Evolutionary conservation across 2,888 invertebrate genomes (phyloP).

Genomic region (Clusia tigrina): DNA sequence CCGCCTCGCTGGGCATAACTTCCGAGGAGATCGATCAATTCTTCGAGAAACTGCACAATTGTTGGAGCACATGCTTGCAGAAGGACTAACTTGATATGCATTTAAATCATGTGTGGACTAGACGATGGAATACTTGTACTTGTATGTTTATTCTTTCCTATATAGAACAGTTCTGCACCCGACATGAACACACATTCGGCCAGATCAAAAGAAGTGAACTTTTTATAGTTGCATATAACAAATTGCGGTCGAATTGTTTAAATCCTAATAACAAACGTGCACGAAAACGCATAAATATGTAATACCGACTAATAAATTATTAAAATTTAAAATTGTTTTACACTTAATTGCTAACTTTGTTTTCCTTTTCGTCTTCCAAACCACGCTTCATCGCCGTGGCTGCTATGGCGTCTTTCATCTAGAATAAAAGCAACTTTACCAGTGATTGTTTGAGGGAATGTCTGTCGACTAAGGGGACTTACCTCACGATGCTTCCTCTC

Average conservation of each 20-base stretch:
- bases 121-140: no score
- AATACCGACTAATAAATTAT: background rate
- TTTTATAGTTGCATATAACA: constrained; percentile 5
- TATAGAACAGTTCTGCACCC: no score
- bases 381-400: constrained; percentile 29
- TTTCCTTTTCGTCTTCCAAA: constrained; percentile 41
- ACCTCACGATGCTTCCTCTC: constrained; percentile 51
- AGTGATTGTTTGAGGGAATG: background rate
- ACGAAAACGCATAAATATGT: no score
- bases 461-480: background rate
- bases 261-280: constrained; percentile 1
- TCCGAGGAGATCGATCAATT: constrained; percentile 75
- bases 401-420: constrained; percentile 35
- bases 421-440: constrained; percentile 24
- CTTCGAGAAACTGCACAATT: constrained; percentile 71
- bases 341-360: constrained; percentile 38
- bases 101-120: no score
- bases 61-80: constrained; percentile 59
- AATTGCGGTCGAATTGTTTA: constrained; percentile 11
- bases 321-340: background rate
- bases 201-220: no score
- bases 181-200: no score
- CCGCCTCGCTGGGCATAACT: constrained; percentile 75
- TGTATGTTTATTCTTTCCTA: no score
- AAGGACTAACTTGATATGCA: no score